Base-by-base conservation (phyloP, 2,113 vertebrate genomes). In the Apaloderma vittatum region DNA sequence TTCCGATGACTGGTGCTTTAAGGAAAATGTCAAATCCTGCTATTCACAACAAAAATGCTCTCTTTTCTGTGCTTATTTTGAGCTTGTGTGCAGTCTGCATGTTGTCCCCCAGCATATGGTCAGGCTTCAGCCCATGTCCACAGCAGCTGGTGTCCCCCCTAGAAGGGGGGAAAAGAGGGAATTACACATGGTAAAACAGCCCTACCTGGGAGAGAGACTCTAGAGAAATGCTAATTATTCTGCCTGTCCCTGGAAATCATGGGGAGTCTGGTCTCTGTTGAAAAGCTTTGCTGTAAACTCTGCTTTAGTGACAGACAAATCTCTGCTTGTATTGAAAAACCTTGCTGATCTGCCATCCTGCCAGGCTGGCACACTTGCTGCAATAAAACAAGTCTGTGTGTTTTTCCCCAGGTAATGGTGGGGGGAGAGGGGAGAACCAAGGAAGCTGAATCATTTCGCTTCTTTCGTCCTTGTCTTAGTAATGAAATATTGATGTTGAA, bases 401-500 rank as follows among this genome's bases (percentile, higher is more conserved):
- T 29, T 93, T 95, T 86, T 32, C 37, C 58, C 81, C 82, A 16
- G 12, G 20, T 40, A 66, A n/a, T 32, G 7, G n/a, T 59, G 37
- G 24, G 29, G 34, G 12, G 36, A 95, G 84, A 92, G 49, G 49
- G 84, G 57, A 91, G 74, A 85, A 72, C 40, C 32, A 51, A 70
- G 57, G 46, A 86, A 59, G 26, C 45, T 11, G 63, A 70, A 43
- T 26, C 3, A 63, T 94, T 93, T 82, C 15, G 86, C 74, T 91
- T 96, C 63, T 74, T 93, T 89, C 45, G 62, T 77, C 45, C 66
- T 77, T 84, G 88, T 92, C 94, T 81, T 66, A 24, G 15, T 86
- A 84, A 95, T 88, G 83, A 96, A 97, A 90, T 85, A 96, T 34
- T 79, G 52, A 11, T 23, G 26, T 63, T 84, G 73, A 94, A 93